Conservation (phyloP, 23 tunicate genomes). For the Botrylloides violaceus region DNA sequence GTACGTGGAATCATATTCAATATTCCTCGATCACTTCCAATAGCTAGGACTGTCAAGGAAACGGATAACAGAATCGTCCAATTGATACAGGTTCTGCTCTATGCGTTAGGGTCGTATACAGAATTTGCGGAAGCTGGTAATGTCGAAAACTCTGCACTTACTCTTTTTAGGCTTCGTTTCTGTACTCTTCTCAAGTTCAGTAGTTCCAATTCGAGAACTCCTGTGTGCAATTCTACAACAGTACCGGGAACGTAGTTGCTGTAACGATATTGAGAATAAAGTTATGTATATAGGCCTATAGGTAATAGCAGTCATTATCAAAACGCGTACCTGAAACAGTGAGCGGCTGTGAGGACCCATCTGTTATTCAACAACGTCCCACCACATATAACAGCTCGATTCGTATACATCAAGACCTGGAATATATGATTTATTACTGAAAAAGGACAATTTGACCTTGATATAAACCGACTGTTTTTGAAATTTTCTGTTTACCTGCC, state of each 20-base stretch:
- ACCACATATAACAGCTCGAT: constrained; percentile 10
- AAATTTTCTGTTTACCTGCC: constrained; percentile 19
- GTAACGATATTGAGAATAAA: not conserved
- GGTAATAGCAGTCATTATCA: not conserved
- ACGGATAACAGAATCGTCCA: too few species aligned
- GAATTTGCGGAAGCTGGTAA: too few species aligned
- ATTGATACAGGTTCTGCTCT: too few species aligned
- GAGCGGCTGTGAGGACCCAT: constrained; percentile 17
- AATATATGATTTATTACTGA: not conserved
- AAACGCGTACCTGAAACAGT: constrained; percentile 16
- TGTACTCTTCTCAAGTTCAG: not conserved
- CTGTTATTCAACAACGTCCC: constrained; percentile 5
- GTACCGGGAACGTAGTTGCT: not conserved
- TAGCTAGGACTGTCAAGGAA: too few species aligned
- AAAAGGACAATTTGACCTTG: not conserved
- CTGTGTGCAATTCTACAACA: constrained; percentile 1
- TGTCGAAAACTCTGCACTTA: too few species aligned
- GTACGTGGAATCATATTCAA: too few species aligned
- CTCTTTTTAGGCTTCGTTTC: not conserved
- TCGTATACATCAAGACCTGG: not conserved
- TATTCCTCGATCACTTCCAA: too few species aligned
- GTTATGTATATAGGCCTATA: not conserved
- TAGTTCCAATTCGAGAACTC: constrained; percentile 4
- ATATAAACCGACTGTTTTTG: too few species aligned
- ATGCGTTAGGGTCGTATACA: too few species aligned